phyloP scores from a whole-genome alignment of 92 coral and sea anemone genomes.

The Actinostola sp. region DNA sequence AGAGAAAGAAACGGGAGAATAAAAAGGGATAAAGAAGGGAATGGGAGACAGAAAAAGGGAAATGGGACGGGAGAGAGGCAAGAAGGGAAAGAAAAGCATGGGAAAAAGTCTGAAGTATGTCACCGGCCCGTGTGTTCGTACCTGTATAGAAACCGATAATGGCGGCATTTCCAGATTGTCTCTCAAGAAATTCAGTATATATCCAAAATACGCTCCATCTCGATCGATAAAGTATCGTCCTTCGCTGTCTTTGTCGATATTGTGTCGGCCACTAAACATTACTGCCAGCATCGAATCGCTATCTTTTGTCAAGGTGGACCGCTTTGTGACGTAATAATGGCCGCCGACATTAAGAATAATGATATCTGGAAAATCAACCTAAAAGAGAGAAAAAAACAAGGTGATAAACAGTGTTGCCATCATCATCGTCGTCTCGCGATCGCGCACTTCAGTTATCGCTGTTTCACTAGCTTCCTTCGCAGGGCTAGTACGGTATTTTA shows the following conservation, averaged over 20 bases:
- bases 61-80: not conserved
- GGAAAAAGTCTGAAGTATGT: no score
- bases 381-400: not conserved
- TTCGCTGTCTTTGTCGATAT: constrained; percentile 80
- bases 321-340: constrained; percentile 74
- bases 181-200: constrained; percentile 80
- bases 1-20: not conserved
- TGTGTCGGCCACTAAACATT: constrained; percentile 92
- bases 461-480: no score
- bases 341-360: constrained; percentile 92
- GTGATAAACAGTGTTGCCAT: no score
- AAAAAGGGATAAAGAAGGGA: not conserved
- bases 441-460: no score
- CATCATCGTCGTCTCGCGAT: no score
- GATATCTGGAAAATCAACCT: constrained; percentile 70
- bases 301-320: constrained; percentile 78
- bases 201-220: constrained; percentile 79
- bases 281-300: constrained; percentile 88
- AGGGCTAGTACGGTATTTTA: no score
- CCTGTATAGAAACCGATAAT: constrained; percentile 68
- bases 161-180: constrained; percentile 81
- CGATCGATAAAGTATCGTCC: constrained; percentile 95
- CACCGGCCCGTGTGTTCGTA: no score
- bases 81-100: no score
- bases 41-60: no score